Percentiles rank a stretch among this genome's conserved stretches.
Evolutionary conservation across 2,113 vertebrate species (phyloP).

Genomic region (Nyctibius bracteatus): DNA sequence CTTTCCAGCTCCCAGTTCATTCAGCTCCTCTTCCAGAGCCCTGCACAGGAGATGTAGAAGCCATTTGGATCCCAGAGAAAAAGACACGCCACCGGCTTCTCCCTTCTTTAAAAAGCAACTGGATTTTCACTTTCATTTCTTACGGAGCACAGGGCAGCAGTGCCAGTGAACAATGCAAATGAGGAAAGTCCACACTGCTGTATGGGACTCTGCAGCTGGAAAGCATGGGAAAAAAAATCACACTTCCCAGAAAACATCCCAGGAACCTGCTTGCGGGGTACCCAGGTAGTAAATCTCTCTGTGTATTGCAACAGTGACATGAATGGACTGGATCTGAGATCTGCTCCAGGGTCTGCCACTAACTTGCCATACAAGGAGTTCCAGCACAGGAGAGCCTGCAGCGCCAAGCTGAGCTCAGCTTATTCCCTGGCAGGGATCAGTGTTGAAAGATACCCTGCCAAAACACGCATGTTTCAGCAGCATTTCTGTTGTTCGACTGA

Average conservation of each 20-base stretch:
- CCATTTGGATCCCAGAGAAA: not conserved
- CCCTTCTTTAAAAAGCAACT: not conserved
- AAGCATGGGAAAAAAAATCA: accelerated
- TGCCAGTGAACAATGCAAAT: accelerated
- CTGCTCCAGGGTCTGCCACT: not conserved
- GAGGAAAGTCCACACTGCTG: accelerated
- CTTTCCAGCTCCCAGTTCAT: not conserved
- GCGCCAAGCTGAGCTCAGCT: not conserved
- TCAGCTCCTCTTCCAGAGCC: not conserved
- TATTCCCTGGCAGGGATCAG: too few relatives aligned
- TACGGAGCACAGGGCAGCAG: accelerated
- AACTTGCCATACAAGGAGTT: not conserved
- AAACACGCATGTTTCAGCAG: not conserved
- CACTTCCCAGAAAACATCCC: accelerated
- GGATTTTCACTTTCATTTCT: not conserved
- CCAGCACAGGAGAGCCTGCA: not conserved
- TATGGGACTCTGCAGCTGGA: accelerated
- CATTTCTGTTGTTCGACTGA: not conserved
- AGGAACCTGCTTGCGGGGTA: not conserved
- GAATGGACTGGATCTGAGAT: not conserved
- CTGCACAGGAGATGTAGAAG: accelerated
- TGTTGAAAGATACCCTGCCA: not conserved
- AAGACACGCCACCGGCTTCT: accelerated
- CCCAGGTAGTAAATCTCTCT: too few relatives aligned
- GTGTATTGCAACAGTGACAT: accelerated